phyloP scores from a whole-genome alignment of 2,888 invertebrate species.

The Agrochola lota region DNA sequence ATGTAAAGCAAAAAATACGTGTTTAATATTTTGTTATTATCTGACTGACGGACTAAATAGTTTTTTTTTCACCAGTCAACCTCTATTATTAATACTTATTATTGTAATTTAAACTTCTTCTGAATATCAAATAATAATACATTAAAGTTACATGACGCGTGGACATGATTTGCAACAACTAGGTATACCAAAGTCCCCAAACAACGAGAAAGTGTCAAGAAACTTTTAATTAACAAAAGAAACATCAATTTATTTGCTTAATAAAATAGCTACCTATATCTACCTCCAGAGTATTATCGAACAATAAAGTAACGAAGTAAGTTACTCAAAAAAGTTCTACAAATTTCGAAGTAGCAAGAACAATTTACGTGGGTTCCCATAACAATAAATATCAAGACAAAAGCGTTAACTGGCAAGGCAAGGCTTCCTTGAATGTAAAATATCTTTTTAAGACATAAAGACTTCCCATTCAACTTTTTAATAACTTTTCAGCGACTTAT shows the following conservation, averaged over 20 bases:
- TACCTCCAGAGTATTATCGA: slow-evolving; percentile 11
- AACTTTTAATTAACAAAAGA: slow-evolving; percentile 41
- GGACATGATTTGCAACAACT: background rate
- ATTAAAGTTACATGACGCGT: background rate
- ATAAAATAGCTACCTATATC: slow-evolving; percentile 5
- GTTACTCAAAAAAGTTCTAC: slow-evolving; percentile 28
- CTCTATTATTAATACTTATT: too few relatives aligned
- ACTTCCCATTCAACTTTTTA: slow-evolving; percentile 56
- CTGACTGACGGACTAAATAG: too few relatives aligned
- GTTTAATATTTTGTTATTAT: too few relatives aligned
- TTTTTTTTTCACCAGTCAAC: too few relatives aligned
- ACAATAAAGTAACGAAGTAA: slow-evolving; percentile 14
- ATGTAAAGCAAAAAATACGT: too few relatives aligned
- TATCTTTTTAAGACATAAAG: slow-evolving; percentile 47
- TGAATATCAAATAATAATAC: background rate
- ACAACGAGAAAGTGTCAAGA: slow-evolving; percentile 19
- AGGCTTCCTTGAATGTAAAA: slow-evolving; percentile 54
- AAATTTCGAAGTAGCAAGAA: slow-evolving; percentile 40
- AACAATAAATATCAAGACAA: slow-evolving; percentile 54
- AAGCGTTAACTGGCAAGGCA: slow-evolving; percentile 36
- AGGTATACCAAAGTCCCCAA: background rate
- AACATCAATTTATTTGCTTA: slow-evolving; percentile 25
- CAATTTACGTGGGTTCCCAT: slow-evolving; percentile 43
- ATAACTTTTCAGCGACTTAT: slow-evolving; percentile 51
- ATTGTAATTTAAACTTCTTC: background rate